Evolutionary conservation across 1,140 invertebrate species (phyloP).

Genomic region (Cydia strobilella): DNA sequence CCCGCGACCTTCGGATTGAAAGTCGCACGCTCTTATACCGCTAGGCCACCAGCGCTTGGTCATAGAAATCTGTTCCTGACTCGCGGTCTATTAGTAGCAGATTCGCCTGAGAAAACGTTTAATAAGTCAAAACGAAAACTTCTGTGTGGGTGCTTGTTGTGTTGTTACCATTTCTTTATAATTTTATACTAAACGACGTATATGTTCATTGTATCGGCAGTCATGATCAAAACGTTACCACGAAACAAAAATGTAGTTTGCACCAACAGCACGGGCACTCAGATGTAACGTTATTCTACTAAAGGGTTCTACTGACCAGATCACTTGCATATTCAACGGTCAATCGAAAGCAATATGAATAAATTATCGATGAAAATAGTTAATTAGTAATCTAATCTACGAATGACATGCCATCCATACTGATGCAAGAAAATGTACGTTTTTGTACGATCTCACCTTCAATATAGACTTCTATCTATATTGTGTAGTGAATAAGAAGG

Average conservation of each 20-base stretch:
- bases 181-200: neutral
- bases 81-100: too few species aligned
- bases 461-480: neutral
- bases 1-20: too few species aligned
- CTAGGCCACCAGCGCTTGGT: too few species aligned
- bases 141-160: neutral
- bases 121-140: neutral
- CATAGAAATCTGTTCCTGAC: too few species aligned
- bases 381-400: conserved; percentile 28
- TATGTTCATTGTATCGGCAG: neutral
- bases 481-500: too few species aligned
- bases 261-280: neutral
- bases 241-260: neutral
- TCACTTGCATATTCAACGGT: conserved; percentile 14
- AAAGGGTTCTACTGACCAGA: neutral
- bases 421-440: conserved; percentile 21
- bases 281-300: neutral
- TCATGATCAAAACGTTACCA: neutral
- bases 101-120: neutral
- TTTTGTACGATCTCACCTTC: conserved; percentile 13
- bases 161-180: neutral
- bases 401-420: neutral
- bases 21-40: too few species aligned
- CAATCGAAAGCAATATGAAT: conserved; percentile 20
- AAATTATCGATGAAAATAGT: conserved; percentile 28